A percentile compares a stretch with the other conserved stretches of the same genome.
These are phyloP conservation scores for Pilophorus perplexus DNA, from an alignment of 2,888 invertebrate species.

Conservation along the genomic window DNA sequence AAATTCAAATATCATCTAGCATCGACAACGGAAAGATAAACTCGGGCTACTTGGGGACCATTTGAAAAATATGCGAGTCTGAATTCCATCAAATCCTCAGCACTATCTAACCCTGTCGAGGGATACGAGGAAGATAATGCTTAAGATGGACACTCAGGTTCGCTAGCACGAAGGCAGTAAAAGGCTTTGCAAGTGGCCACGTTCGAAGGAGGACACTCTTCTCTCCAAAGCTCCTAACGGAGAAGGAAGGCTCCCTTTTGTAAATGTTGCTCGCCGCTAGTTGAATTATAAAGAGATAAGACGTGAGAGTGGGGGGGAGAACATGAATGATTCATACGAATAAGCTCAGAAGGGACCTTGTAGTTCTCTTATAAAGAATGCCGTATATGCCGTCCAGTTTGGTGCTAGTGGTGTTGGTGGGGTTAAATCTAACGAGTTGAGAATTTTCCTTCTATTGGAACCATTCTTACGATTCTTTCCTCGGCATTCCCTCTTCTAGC, in stretches of 20 bases:
- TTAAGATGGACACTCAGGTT: background rate
- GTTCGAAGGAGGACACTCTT: background rate
- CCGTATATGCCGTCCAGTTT: conserved; percentile 34
- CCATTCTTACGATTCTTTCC: conserved; percentile 11
- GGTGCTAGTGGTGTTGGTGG: background rate
- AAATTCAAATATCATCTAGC: too few species aligned
- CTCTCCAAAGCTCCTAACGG: too few species aligned
- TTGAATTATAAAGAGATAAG: conserved; percentile 41
- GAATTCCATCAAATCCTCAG: too few species aligned
- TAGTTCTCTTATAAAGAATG: conserved; percentile 35
- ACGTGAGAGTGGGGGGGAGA: background rate
- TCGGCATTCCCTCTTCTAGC: background rate
- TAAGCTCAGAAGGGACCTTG: conserved; percentile 31
- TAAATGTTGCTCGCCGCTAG: conserved; percentile 34
- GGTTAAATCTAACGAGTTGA: conserved; percentile 33
- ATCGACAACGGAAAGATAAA: too few species aligned
- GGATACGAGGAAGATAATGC: too few species aligned
- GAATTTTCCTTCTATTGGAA: conserved; percentile 31
- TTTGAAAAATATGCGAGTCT: too few species aligned
- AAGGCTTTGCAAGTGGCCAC: background rate
- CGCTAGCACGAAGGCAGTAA: background rate
- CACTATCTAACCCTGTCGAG: too few species aligned
- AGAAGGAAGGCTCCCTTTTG: conserved; percentile 10
- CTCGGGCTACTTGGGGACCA: too few species aligned
- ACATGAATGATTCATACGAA: conserved; percentile 37